phyloP scores from a whole-genome alignment of 2,113 vertebrate species.

The Anthoscopus minutus region DNA sequence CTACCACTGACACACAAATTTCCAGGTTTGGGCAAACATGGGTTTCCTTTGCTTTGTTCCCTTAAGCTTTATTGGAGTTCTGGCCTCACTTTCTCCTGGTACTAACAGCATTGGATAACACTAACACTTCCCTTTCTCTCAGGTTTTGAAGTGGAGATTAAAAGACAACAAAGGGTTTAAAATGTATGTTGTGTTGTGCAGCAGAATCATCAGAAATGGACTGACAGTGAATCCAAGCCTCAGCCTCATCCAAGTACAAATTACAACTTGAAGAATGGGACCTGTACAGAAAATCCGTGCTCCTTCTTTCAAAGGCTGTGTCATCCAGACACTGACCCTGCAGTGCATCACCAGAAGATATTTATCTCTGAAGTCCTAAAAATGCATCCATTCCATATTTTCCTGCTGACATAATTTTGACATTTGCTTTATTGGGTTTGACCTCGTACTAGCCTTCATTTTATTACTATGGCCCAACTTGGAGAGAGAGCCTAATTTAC shows the following conservation, averaged over 20 bases:
- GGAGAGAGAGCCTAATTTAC: conserved; percentile 11
- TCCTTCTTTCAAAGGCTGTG: not conserved
- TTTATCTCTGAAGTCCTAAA: conserved; percentile 26
- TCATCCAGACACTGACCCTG: not conserved
- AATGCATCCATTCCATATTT: not conserved
- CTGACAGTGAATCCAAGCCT: not conserved
- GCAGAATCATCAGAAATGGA: not conserved
- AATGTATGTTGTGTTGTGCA: not conserved
- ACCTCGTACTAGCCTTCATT: conserved; percentile 16
- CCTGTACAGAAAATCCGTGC: not conserved
- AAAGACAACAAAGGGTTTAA: not conserved
- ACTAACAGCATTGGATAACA: not conserved
- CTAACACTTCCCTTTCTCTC: not conserved
- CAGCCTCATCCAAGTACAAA: accelerated
- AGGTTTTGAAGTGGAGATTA: not conserved
- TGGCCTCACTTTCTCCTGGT: not conserved
- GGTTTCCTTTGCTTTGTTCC: not conserved
- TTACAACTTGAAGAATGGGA: not conserved
- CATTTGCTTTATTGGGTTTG: conserved; percentile 43
- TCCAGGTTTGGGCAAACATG: not conserved
- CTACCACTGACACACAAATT: not conserved
- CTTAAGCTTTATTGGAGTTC: not conserved
- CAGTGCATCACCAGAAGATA: conserved; percentile 1
- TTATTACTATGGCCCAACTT: conserved; percentile 20
- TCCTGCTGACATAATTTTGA: conserved; percentile 45